These are phyloP conservation scores for Acanthurus tractus DNA, from an alignment of 2,797 vertebrate genomes.

Conservation along the genomic window DNA sequence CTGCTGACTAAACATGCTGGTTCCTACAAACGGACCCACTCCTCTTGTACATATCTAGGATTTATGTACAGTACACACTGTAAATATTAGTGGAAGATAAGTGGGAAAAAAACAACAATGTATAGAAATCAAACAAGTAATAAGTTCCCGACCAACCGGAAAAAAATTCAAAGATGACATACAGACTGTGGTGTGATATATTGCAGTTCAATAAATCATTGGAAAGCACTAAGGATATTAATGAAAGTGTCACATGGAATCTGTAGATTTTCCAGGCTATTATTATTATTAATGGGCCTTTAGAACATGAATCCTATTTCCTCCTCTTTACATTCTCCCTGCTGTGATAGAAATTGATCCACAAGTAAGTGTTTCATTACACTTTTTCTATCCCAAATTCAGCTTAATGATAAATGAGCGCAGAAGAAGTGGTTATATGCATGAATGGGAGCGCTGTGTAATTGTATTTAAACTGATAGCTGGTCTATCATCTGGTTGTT, in stretches of 20 bases:
- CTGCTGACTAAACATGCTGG: constrained; percentile 41
- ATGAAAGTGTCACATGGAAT: constrained; percentile 78
- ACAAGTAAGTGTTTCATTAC: constrained; percentile 74
- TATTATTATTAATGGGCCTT: constrained; percentile 84
- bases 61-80: constrained; percentile 11
- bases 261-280: constrained; percentile 79
- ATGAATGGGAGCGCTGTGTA: constrained; percentile 69
- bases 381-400: constrained; percentile 50
- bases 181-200: constrained; percentile 36
- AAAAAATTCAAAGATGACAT: constrained; percentile 33
- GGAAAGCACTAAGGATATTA: constrained; percentile 74
- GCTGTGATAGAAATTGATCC: constrained; percentile 84
- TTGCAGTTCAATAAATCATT: constrained; percentile 76
- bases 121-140: constrained; percentile 10
- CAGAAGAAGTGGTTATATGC: constrained; percentile 73
- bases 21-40: constrained; percentile 34
- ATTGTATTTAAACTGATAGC: constrained; percentile 80
- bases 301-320: constrained; percentile 80
- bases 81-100: constrained; percentile 17
- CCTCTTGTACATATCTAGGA: neutral
- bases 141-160: constrained; percentile 20
- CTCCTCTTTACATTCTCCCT: constrained; percentile 65
- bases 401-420: constrained; percentile 74
- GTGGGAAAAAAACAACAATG: constrained; percentile 3
- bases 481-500: constrained; percentile 65